Conservation (phyloP, 2,888 invertebrate species). For the Pocota personata region DNA sequence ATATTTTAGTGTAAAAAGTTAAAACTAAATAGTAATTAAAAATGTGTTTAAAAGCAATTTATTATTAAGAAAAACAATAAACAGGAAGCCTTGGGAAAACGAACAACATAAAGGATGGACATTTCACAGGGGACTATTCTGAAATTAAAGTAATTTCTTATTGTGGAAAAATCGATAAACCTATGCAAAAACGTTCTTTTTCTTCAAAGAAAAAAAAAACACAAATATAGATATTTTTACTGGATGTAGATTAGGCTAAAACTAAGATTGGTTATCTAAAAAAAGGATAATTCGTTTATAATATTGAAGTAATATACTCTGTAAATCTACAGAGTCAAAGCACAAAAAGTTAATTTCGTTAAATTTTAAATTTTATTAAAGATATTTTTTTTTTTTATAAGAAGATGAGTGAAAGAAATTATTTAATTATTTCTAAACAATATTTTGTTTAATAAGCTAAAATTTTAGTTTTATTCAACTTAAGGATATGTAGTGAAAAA, state of each 20-base stretch:
- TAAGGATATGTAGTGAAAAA: conserved; percentile 46
- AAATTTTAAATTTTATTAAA: background rate
- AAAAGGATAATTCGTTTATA: background rate
- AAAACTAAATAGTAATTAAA: conserved; percentile 3
- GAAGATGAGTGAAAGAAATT: background rate
- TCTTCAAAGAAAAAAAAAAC: background rate
- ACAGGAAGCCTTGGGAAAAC: background rate
- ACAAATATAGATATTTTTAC: background rate
- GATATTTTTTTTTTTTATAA: background rate
- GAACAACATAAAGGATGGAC: background rate
- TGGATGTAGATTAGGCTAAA: background rate
- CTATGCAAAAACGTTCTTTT: background rate
- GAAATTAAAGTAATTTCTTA: conserved; percentile 27
- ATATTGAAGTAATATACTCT: background rate
- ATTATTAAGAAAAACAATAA: background rate
- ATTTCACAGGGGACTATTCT: background rate
- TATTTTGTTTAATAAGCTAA: no score
- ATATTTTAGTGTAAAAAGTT: background rate
- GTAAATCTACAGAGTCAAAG: background rate
- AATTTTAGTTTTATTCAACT: background rate
- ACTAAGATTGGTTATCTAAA: background rate
- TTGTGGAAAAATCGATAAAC: conserved; percentile 63
- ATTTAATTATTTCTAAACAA: background rate
- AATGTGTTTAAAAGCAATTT: conserved; percentile 2
- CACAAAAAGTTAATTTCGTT: background rate